phyloP scores from a whole-genome alignment of 2,888 invertebrate species.

The Brenthis hecate region DNA sequence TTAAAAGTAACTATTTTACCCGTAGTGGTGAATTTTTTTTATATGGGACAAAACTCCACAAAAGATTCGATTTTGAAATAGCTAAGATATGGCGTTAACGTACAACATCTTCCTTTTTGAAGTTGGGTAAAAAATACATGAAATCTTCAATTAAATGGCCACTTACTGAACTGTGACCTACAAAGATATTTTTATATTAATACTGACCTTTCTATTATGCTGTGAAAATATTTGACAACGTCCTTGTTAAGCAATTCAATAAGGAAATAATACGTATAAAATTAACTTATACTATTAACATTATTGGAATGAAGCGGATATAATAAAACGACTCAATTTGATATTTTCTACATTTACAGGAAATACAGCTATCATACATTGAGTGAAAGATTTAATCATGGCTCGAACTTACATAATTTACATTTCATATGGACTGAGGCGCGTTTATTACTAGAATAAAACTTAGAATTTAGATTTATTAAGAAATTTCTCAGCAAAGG shows the following conservation, averaged over 20 bases:
- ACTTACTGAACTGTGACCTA: too few species aligned
- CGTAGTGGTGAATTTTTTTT: neutral
- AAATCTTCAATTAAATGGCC: too few species aligned
- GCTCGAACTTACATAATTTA: neutral
- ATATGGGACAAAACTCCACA: neutral
- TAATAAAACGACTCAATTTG: neutral
- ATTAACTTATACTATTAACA: slow-evolving; percentile 1
- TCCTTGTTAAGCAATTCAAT: neutral
- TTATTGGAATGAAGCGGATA: slow-evolving; percentile 8
- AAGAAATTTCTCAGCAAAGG: too few species aligned
- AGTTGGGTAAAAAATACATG: too few species aligned
- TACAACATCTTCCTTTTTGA: too few species aligned
- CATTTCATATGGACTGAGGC: neutral
- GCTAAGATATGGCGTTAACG: too few species aligned
- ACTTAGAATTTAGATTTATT: neutral
- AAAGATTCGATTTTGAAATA: neutral
- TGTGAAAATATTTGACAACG: neutral
- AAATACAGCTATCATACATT: slow-evolving; percentile 20
- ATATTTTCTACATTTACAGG: slow-evolving; percentile 20
- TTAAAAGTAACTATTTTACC: too few species aligned
- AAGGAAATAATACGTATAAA: slow-evolving; percentile 11
- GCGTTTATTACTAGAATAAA: neutral
- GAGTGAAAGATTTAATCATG: slow-evolving; percentile 22
- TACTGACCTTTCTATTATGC: slow-evolving; percentile 1
- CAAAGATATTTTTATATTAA: too few species aligned